These are phyloP conservation scores for Tetragonisca angustula DNA, from an alignment of 2,888 invertebrate genomes.

Conservation along the genomic window DNA sequence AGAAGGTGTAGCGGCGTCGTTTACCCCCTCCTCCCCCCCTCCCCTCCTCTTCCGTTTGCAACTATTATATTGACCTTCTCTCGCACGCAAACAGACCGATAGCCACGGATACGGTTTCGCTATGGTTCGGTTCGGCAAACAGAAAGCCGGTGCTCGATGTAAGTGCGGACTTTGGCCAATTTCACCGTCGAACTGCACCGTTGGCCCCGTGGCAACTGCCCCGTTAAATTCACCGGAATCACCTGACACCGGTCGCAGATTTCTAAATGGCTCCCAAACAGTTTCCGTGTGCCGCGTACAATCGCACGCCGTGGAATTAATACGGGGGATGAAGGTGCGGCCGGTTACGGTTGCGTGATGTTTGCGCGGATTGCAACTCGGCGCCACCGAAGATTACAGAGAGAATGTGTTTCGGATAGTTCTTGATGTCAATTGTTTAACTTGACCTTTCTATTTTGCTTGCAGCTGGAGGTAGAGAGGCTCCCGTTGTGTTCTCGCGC, in stretches of 20 bases:
- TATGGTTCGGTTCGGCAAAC: slow-evolving; percentile 55
- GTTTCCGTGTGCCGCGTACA: neutral
- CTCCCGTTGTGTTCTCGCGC: too few species aligned
- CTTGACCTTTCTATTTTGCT: too few species aligned
- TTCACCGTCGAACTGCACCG: slow-evolving; percentile 59
- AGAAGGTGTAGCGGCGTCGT: slow-evolving; percentile 35
- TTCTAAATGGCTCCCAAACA: slow-evolving; percentile 25
- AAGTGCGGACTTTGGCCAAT: slow-evolving; percentile 56
- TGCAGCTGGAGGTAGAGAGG: too few species aligned
- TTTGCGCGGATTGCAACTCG: neutral
- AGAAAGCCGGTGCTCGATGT: slow-evolving; percentile 23
- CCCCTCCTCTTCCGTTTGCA: slow-evolving; percentile 6
- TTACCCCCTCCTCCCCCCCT: slow-evolving; percentile 5
- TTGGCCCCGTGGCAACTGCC: slow-evolving; percentile 26
- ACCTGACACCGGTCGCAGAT: slow-evolving; percentile 26
- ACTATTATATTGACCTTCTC: slow-evolving; percentile 60
- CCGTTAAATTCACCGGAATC: slow-evolving; percentile 37
- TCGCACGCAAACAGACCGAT: slow-evolving; percentile 55
- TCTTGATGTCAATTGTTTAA: too few species aligned
- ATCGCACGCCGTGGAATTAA: neutral
- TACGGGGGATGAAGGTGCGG: neutral
- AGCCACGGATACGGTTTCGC: slow-evolving; percentile 43
- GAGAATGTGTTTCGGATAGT: too few species aligned
- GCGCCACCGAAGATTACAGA: neutral
- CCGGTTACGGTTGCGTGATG: neutral